Evolutionary conservation across 1,140 invertebrate species (phyloP).

Genomic region (Bombus pyrosoma): DNA sequence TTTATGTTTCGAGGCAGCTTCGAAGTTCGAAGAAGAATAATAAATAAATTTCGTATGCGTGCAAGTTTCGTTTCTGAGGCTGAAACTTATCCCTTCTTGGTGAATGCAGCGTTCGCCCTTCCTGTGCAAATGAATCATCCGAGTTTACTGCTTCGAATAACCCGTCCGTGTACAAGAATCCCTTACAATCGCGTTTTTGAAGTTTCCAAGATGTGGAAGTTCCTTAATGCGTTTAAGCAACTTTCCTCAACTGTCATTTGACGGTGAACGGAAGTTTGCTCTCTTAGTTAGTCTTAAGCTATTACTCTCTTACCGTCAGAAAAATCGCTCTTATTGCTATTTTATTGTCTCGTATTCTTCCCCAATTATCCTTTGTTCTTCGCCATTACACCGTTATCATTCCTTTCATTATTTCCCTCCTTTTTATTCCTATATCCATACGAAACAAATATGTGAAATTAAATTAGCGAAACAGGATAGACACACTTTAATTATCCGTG

Average conservation of each 20-base stretch:
- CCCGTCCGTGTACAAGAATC: conserved; percentile 9
- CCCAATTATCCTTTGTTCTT: not conserved
- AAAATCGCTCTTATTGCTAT: not conserved
- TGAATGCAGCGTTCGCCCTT: conserved; percentile 3
- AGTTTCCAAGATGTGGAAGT: not conserved
- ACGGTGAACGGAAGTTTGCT: conserved; percentile 10
- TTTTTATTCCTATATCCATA: not conserved
- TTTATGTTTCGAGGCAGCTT: not conserved
- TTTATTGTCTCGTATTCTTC: not conserved
- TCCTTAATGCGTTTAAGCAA: conserved; percentile 14
- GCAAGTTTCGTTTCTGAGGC: not conserved
- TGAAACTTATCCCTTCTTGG: conserved; percentile 5
- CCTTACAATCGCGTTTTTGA: conserved; percentile 23
- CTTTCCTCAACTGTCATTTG: conserved; percentile 1
- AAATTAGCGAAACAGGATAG: not conserved
- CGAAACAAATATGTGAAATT: not conserved
- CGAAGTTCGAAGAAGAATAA: not conserved
- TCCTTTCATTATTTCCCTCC: not conserved
- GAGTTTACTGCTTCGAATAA: conserved; percentile 21
- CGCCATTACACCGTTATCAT: not conserved
- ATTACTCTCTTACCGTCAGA: not conserved
- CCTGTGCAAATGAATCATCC: conserved; percentile 34
- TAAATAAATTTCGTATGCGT: conserved; percentile 1
- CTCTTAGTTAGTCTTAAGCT: conserved; percentile 6
- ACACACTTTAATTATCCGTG: not conserved